Conservation (phyloP, 92 coral and sea anemone genomes). For the Blastomussa wellsi region DNA sequence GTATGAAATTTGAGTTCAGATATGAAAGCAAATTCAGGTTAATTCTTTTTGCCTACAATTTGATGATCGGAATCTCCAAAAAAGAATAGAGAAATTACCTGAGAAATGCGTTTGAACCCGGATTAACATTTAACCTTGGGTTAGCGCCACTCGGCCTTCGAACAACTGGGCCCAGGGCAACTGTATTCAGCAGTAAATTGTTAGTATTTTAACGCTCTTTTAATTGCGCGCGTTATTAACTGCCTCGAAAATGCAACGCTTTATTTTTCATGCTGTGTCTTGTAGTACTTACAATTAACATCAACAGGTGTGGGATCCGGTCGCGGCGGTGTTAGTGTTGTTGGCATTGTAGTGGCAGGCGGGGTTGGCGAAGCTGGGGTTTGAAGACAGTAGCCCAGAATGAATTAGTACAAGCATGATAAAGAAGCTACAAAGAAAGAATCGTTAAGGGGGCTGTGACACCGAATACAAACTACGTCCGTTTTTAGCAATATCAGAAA, state of each 20-base stretch:
- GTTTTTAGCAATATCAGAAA: background rate
- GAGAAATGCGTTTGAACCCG: no score
- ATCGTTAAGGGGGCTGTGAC: background rate
- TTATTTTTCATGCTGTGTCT: background rate
- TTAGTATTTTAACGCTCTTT: background rate
- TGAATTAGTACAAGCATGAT: slow-evolving; percentile 19
- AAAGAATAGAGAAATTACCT: no score
- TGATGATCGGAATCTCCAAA: no score
- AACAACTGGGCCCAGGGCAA: no score
- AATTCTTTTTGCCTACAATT: no score
- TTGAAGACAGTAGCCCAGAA: slow-evolving; percentile 37
- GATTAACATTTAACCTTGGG: no score
- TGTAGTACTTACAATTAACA: slow-evolving; percentile 29
- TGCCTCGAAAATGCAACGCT: background rate
- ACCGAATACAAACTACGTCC: background rate
- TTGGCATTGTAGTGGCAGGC: slow-evolving; percentile 15
- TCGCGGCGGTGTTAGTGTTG: slow-evolving; percentile 13
- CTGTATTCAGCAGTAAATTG: background rate
- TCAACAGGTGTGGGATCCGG: slow-evolving; percentile 13
- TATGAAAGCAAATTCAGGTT: no score
- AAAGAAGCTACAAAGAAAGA: background rate
- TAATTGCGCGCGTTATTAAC: background rate
- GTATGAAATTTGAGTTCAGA: no score
- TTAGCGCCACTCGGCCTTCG: no score
- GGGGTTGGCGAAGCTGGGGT: slow-evolving; percentile 48